Percentiles rank a stretch among this genome's conserved stretches.
Conservation (phyloP, 2,888 invertebrate species). For the Brachycybe producta region DNA sequence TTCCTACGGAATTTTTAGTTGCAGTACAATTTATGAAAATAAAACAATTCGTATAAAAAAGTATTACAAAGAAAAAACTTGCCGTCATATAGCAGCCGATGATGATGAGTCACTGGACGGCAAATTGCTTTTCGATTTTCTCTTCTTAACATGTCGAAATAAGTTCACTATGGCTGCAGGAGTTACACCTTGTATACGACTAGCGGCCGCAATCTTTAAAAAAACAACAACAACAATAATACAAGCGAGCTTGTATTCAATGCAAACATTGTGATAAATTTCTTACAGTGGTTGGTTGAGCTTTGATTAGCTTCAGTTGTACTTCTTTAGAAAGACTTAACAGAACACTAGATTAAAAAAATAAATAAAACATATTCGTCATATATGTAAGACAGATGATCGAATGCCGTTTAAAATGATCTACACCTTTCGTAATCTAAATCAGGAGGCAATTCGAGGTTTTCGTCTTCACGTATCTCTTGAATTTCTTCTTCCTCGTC, state of each 20-base stretch:
- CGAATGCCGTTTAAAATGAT: background rate
- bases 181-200: slow-evolving; percentile 2
- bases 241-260: background rate
- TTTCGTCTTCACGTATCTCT: slow-evolving; percentile 16
- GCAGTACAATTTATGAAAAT: no score
- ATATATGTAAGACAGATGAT: no score
- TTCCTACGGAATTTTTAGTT: no score
- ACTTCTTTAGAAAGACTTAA: background rate
- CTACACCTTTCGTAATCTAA: slow-evolving; percentile 13
- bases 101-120: no score
- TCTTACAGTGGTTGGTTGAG: background rate
- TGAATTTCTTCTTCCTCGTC: slow-evolving; percentile 15
- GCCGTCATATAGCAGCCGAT: no score
- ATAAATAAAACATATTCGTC: no score
- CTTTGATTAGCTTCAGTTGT: background rate
- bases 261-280: background rate
- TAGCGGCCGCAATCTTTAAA: background rate
- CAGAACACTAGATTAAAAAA: background rate
- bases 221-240: background rate
- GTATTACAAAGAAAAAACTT: no score
- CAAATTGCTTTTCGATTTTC: no score
- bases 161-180: background rate
- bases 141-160: background rate
- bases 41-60: no score
- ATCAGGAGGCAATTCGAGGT: slow-evolving; percentile 13